These are phyloP conservation scores for Eristalis tenax DNA, from an alignment of 2,888 invertebrate genomes.

Conservation along the genomic window DNA sequence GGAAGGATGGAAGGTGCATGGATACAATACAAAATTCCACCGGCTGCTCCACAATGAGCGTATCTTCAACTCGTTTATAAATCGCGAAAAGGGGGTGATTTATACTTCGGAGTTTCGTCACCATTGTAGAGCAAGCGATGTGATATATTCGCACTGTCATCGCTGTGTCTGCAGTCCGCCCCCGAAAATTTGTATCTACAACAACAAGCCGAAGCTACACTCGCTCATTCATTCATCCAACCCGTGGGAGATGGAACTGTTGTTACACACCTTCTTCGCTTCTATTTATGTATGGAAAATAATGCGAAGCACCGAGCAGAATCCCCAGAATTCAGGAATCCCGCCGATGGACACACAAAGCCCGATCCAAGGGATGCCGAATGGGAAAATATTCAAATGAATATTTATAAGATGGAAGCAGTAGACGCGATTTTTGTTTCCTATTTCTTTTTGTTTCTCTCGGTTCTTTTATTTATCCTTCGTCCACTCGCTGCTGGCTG, in stretches of 20 bases:
- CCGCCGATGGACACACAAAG: conserved; percentile 47
- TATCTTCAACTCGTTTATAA: not conserved
- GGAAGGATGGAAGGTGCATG: conserved; percentile 16
- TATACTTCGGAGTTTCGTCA: not conserved
- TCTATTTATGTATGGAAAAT: conserved; percentile 65
- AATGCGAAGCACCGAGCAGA: conserved; percentile 31
- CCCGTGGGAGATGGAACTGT: conserved; percentile 63
- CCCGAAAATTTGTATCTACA: not conserved
- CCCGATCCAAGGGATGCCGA: conserved; percentile 17
- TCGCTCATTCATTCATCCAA: conserved; percentile 36
- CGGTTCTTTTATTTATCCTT: not conserved
- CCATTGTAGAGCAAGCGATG: not conserved
- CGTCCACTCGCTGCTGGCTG: conserved; percentile 1
- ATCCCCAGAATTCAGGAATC: not conserved
- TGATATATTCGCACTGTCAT: not conserved
- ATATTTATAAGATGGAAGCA: conserved; percentile 67
- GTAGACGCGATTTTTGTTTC: conserved; percentile 57
- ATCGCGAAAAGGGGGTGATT: not conserved
- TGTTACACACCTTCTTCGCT: conserved; percentile 42
- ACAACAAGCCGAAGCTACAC: not conserved
- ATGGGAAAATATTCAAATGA: conserved; percentile 67
- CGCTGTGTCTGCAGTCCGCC: not conserved
- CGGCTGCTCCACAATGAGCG: not conserved
- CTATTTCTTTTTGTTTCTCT: not conserved
- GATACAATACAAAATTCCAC: not conserved